These are phyloP conservation scores for Lithophane leautieri DNA, from an alignment of 2,888 invertebrate genomes.

Conservation along the genomic window DNA sequence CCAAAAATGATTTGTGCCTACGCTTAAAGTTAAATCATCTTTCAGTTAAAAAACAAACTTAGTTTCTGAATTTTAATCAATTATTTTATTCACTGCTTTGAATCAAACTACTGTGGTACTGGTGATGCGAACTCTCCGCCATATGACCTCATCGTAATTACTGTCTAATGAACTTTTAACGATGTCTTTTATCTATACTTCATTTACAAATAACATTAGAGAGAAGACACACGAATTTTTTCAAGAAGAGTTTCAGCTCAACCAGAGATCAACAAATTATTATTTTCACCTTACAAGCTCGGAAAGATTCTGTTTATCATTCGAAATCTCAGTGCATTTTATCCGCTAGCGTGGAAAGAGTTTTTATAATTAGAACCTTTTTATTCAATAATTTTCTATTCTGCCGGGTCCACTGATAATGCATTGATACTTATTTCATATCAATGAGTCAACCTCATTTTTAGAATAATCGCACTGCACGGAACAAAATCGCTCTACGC, in stretches of 20 bases:
- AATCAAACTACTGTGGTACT: background rate
- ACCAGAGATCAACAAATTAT: too few relatives aligned
- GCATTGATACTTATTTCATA: too few relatives aligned
- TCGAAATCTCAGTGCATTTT: too few relatives aligned
- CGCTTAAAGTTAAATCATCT: background rate
- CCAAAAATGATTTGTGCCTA: background rate
- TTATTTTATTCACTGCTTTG: background rate
- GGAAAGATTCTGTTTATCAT: too few relatives aligned
- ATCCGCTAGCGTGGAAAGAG: too few relatives aligned
- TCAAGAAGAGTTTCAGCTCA: background rate
- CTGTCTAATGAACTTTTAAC: background rate
- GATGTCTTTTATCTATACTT: background rate
- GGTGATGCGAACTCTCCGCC: background rate
- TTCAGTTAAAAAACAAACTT: background rate
- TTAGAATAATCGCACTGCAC: too few relatives aligned
- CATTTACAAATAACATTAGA: background rate
- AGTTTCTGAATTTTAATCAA: background rate
- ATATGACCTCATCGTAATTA: background rate
- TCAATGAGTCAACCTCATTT: too few relatives aligned
- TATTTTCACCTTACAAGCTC: too few relatives aligned
- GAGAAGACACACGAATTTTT: background rate
- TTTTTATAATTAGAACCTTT: too few relatives aligned
- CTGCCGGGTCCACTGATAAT: too few relatives aligned
- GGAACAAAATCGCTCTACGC: too few relatives aligned
- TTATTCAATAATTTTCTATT: too few relatives aligned